A percentile compares a stretch with the other conserved stretches of the same genome.
phyloP scores from a whole-genome alignment of 2,113 vertebrate species.

The Erythrocebus patas region DNA sequence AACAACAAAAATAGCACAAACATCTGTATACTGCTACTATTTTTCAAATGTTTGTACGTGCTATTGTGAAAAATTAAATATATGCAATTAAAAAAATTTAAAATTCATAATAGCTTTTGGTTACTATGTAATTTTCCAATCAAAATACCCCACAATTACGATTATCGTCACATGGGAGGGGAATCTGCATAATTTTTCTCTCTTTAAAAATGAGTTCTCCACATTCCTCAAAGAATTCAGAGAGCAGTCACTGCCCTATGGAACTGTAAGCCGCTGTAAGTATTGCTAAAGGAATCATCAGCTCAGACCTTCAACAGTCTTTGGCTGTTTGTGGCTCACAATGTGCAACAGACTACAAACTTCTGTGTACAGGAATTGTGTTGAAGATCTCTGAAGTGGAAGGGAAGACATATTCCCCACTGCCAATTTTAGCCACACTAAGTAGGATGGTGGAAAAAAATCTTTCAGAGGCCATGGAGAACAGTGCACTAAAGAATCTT shows the following conservation, averaged over 20 bases:
- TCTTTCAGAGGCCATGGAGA: neutral
- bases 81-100: neutral
- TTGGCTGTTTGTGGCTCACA: neutral
- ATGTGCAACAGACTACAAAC: neutral
- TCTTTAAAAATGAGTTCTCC: slow-evolving; percentile 9
- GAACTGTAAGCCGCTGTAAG: neutral
- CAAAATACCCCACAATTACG: neutral
- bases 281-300: neutral
- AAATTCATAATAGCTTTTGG: neutral
- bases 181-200: neutral
- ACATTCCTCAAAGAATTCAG: slow-evolving; percentile 31
- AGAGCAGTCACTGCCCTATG: neutral
- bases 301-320: neutral
- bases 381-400: neutral
- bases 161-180: neutral
- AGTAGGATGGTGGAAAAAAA: neutral
- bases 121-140: slow-evolving; percentile 20
- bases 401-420: neutral
- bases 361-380: neutral
- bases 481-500: neutral
- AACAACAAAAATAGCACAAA: neutral
- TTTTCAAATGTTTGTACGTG: neutral
- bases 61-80: neutral
- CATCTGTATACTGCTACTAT: neutral
- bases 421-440: neutral